Base-by-base conservation (phyloP, 2,113 vertebrate species). In the Gallinago paraguaiae region DNA sequence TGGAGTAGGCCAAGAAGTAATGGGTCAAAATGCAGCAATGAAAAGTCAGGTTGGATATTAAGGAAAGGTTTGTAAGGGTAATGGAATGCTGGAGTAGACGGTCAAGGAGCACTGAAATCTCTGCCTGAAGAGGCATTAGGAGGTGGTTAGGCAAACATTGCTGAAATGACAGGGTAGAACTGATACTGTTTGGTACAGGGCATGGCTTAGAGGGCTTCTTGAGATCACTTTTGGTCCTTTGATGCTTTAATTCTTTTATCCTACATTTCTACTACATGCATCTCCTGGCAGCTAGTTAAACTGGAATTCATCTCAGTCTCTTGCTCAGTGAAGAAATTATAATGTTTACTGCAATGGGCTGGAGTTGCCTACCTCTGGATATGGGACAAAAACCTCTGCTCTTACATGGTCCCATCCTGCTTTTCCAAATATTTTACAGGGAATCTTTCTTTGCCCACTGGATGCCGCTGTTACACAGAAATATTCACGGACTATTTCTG, bases 391-490 rank as follows among this genome's bases (percentile, higher is more conserved):
- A 88, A n/a, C 8, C 57, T 67, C 23, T 79, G 39, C 25, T 86
- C 28, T 59, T 19, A 27, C n/a, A 0, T 7, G 31, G 28, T 8
- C 43, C 8, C 12, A 0, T 13, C 51, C 85, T 5, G 3, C 0
- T 67, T 87, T 85, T 63, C 51, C 79, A 31, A 13, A 35, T 30
- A 15, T 13, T 3, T 72, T 4, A 0, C 37, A 24, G 39, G 74
- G 31, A 53, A n/a, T 54, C 7, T 6, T 54, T 23, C 56, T 35
- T 35, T 88, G 88, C 71, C 96, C 94, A 72, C 96, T 93, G 94
- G 94, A 95, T 95, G 93, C 76, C 80, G 80, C 94, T 96, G 86
- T 95, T 86, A 81, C 63, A 88, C 89, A 72, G 88, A 80, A 88
- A 80, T 88, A 69, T 4, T 28, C 57, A 2, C 1, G 0, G n/a